Evolutionary conservation across 2,113 vertebrate genomes (phyloP).

Genomic region (Phyllostomus discolor): DNA sequence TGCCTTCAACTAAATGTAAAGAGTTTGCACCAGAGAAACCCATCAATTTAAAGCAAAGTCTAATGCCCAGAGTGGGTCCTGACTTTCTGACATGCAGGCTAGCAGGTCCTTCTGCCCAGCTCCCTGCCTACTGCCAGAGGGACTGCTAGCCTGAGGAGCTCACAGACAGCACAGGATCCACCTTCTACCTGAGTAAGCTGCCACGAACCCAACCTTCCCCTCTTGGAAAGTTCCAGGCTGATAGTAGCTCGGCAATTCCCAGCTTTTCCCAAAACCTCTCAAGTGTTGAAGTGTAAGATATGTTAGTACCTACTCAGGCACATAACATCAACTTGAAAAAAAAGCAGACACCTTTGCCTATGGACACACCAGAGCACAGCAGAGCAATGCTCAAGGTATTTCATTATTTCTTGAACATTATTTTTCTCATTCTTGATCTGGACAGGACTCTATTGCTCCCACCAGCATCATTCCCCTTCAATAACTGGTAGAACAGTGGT

Average conservation of each 20-base stretch:
- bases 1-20: background rate
- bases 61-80: background rate
- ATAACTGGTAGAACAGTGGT: background rate
- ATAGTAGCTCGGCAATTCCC: background rate
- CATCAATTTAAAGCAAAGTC: background rate
- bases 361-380: background rate
- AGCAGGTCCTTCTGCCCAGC: background rate
- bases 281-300: background rate
- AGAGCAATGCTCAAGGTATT: background rate
- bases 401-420: background rate
- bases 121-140: background rate
- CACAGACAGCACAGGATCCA: background rate
- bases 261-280: background rate
- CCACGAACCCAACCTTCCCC: background rate
- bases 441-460: background rate
- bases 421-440: background rate
- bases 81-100: background rate
- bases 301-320: background rate
- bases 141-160: background rate
- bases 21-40: background rate
- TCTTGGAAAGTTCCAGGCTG: background rate
- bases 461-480: background rate
- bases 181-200: background rate
- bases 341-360: background rate
- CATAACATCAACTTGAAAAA: background rate